Evolutionary conservation across 2,888 invertebrate genomes (phyloP), one percentile per base, ranked within the genome.

Genomic region (Cephus pulcher): DNA sequence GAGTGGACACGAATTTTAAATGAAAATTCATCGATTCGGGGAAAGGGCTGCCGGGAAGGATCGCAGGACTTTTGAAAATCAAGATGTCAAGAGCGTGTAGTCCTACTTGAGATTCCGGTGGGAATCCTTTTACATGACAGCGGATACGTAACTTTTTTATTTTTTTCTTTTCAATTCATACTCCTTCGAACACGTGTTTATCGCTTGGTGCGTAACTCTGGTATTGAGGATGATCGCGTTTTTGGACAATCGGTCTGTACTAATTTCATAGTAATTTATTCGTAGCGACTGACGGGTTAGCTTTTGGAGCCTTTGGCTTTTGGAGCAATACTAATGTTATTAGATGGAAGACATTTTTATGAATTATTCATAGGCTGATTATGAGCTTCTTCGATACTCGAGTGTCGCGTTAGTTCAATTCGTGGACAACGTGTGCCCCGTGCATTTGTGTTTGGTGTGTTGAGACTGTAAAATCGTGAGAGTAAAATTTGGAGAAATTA

Each of bases 11-110:
- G 84, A 85, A 88, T 88, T 86, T 83, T 79, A 87, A 88, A 84
- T 86, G 82, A 82, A 79, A 86, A 85, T 87, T 84, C 80, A 84
- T 79, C 76, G 83, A 78, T 88, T 87, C 87, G 84, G 76, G 80
- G 87, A 87, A 88, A 85, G 83, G 82, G 83, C 81, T 80, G 32
- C 32, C 32, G 71, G 12, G 71, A 33, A 71, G 71, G 33, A 33
- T 33, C 71, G 71, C 32, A 82, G 80, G 85, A 82, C 85, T 85
- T 84, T 84, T 84, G 80, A 86, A 87, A 87, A 86, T 85, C 85
- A 84, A 85, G 83, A 71, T 71, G 71, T 71, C 71, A 71, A 33
- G 15, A 71, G 71, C 32, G 71, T 33, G 56, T 56, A 56, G 23
- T 56, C 56, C 71, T 71, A 71, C 71, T 83, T 82, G 80, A 84